Conservation (phyloP, 2,797 vertebrate species). For the Neopelma chrysocephalum region DNA sequence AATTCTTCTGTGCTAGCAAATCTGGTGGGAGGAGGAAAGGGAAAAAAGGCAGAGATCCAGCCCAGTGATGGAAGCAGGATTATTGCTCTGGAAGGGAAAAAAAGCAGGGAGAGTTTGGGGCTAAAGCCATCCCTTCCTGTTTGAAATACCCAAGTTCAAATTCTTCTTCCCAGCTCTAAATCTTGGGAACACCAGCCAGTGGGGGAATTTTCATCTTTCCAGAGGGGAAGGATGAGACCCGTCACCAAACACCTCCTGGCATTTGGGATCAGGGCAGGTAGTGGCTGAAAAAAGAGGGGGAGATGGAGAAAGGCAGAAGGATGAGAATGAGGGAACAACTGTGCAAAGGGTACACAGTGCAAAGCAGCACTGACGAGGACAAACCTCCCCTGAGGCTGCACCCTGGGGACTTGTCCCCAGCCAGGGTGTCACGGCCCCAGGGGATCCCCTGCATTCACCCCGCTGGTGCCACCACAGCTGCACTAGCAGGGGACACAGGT, state of each 20-base stretch:
- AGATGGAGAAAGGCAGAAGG: background rate
- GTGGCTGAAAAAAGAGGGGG: background rate
- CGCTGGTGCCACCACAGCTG: background rate
- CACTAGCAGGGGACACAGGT: background rate
- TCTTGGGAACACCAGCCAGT: background rate
- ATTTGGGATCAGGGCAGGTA: background rate
- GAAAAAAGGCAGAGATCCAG: constrained; percentile 26
- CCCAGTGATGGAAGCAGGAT: background rate
- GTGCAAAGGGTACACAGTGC: background rate
- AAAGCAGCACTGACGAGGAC: rapidly evolving
- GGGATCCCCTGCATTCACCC: rapidly evolving
- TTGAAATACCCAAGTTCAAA: background rate
- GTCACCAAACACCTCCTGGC: background rate
- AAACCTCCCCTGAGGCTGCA: background rate
- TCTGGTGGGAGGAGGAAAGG: constrained; percentile 46
- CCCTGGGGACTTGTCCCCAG: too few species aligned
- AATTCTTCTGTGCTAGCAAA: constrained; percentile 32
- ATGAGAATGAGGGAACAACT: rapidly evolving
- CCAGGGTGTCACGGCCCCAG: rapidly evolving
- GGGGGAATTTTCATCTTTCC: background rate
- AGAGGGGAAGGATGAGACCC: background rate
- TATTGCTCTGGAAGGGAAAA: background rate
- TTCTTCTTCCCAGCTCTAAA: background rate
- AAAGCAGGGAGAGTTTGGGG: background rate
- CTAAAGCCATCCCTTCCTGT: background rate